A percentile compares a stretch with the other conserved stretches of the same genome.
Conservation (phyloP, 2,888 invertebrate species). For the Synergus umbraculus region DNA sequence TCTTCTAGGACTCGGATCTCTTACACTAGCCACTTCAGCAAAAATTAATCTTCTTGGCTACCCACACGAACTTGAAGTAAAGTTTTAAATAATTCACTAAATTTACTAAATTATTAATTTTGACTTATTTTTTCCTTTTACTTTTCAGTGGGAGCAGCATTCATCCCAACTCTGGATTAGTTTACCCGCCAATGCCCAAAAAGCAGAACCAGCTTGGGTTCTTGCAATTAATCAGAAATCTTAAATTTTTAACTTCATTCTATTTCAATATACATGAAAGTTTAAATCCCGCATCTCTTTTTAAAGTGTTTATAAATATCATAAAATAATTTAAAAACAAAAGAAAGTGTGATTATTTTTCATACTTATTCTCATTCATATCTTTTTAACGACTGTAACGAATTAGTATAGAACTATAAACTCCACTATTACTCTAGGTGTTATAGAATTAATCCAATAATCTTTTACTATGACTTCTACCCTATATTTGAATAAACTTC, state of each 20-base stretch:
- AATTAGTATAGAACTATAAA: too few species aligned
- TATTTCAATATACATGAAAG: too few species aligned
- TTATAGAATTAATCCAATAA: neutral
- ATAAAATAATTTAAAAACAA: too few species aligned
- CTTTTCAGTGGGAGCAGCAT: slow-evolving; percentile 62
- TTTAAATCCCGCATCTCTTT: too few species aligned
- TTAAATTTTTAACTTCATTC: slow-evolving; percentile 37
- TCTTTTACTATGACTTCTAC: neutral
- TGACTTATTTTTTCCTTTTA: neutral
- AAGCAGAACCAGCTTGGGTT: slow-evolving; percentile 71
- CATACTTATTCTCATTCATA: too few species aligned
- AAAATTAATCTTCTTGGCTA: slow-evolving; percentile 80
- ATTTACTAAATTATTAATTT: too few species aligned
- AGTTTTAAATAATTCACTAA: neutral
- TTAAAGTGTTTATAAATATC: too few species aligned
- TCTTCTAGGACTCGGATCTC: slow-evolving; percentile 64
- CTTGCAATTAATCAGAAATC: slow-evolving; percentile 54
- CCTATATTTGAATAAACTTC: slow-evolving; percentile 17
- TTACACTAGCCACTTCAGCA: slow-evolving; percentile 69
- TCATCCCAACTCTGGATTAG: slow-evolving; percentile 51
- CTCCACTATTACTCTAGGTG: neutral
- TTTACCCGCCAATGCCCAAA: slow-evolving; percentile 61
- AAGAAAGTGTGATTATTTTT: too few species aligned
- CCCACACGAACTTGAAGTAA: slow-evolving; percentile 66
- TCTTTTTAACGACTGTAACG: too few species aligned